phyloP scores from a whole-genome alignment of 2,888 invertebrate genomes.

The Drosophila neotestacea region DNA sequence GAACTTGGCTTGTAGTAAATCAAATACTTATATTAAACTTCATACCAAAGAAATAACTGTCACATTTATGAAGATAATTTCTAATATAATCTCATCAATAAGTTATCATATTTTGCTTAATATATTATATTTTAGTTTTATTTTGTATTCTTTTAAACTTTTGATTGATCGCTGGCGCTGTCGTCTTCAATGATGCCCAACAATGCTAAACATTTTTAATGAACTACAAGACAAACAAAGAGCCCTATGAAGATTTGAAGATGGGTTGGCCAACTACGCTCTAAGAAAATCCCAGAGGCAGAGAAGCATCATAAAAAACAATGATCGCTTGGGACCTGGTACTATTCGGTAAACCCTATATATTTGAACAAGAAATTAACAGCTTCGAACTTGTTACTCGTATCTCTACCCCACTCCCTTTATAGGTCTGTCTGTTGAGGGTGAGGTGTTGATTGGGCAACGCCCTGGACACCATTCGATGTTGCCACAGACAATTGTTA shows the following conservation, averaged over 20 bases:
- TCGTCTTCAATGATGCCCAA: conserved; percentile 54
- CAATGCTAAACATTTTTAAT: conserved; percentile 76
- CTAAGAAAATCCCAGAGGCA: conserved; percentile 16
- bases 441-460: conserved; percentile 81
- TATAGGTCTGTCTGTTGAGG: conserved; percentile 26
- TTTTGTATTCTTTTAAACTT: conserved; percentile 1
- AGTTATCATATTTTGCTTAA: too few species aligned
- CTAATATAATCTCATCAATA: background rate
- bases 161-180: conserved; percentile 53
- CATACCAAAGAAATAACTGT: too few species aligned
- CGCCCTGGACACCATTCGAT: conserved; percentile 67
- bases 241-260: background rate
- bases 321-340: conserved; percentile 49
- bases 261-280: conserved; percentile 4
- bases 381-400: conserved; percentile 70
- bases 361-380: conserved; percentile 74
- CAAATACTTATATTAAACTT: background rate
- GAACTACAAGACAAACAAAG: conserved; percentile 63
- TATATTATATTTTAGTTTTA: background rate
- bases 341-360: conserved; percentile 24
- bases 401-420: background rate
- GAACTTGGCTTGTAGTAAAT: background rate
- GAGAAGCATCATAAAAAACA: conserved; percentile 34
- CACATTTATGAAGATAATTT: too few species aligned
- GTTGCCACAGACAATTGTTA: conserved; percentile 14